Evolutionary conservation across 2,797 vertebrate species (phyloP).

Genomic region (Rhincodon typus): DNA sequence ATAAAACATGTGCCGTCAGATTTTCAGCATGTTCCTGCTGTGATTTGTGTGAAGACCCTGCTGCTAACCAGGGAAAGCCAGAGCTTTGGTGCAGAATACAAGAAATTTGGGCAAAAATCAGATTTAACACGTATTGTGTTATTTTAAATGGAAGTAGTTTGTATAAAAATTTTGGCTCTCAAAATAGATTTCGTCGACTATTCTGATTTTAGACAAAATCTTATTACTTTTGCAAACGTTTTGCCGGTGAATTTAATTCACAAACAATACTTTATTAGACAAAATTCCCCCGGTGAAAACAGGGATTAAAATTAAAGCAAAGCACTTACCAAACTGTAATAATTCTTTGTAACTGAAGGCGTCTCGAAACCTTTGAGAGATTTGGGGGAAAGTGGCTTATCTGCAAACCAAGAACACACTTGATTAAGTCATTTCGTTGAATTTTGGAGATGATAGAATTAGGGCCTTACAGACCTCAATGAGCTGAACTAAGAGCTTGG

Average conservation of each 20-base stretch:
- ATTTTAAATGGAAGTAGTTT: neutral
- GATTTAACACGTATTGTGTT: neutral
- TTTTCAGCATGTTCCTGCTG: neutral
- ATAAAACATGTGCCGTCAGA: neutral
- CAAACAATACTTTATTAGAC: neutral
- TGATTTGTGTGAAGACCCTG: neutral
- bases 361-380: constrained; percentile 69
- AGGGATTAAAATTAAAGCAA: neutral
- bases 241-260: neutral
- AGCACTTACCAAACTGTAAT: constrained; percentile 83
- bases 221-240: neutral
- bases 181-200: neutral
- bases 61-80: neutral
- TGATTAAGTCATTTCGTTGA: constrained; percentile 23
- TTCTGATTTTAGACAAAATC: neutral
- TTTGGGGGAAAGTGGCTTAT: constrained; percentile 88
- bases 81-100: neutral
- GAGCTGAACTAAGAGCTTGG: neutral
- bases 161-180: neutral
- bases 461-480: neutral
- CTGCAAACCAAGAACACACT: constrained; percentile 53
- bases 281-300: neutral
- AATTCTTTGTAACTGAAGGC: constrained; percentile 88
- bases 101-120: neutral
- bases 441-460: neutral